Base-by-base conservation (phyloP, 2,113 vertebrate genomes). In the Rallus limicola region DNA sequence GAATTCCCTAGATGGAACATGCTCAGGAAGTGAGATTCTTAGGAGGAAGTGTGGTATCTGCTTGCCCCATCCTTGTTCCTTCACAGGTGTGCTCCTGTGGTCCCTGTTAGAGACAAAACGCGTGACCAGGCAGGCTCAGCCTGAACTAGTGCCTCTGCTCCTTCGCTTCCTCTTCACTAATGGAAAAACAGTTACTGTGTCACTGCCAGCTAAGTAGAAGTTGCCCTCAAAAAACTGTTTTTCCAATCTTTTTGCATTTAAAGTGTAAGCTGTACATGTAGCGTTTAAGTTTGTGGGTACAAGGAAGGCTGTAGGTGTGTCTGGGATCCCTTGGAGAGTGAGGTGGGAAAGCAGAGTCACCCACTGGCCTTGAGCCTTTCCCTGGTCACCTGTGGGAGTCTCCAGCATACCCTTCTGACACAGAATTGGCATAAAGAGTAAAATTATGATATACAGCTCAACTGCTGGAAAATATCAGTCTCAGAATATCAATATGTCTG, bases 401-500 rank as follows among this genome's bases (percentile, higher is more conserved):
- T 44, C 42, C 48, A 12, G 42, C 5, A 52, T 6, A 13, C 33
- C 72, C n/a, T 58, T 25, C 62, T 85, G 34, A 17, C 28, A 10
- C n/a, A 34, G 36, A 36, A 5, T 12, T 56, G 33, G 46, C 33
- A 17, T 19, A 26, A 64, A 46, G n/a, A 60, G 17, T 20, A n/a
- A n/a, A 83, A 38, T 40, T 26, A 16, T 21, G 80, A 59, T 46
- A 18, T 42, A 2, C 4, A 59, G 46, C 63, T 85, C 12, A 8
- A 7, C 3, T 55, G 59, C 56, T 67, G n/a, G 63, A 62, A 65
- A 83, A 34, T 6, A 15, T 4, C 48, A 4, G 9, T 8, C 55
- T 28, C 0, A 2, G 75, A 29, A 8, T 4, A 25, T 26, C 14
- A 5, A 5, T 6, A 1, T 3, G 19, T 2, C 40, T 3, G 38